Evolutionary conservation across 2,797 vertebrate genomes (phyloP), one percentile per base, ranked within the genome.

Genomic region (Tapirus indicus): DNA sequence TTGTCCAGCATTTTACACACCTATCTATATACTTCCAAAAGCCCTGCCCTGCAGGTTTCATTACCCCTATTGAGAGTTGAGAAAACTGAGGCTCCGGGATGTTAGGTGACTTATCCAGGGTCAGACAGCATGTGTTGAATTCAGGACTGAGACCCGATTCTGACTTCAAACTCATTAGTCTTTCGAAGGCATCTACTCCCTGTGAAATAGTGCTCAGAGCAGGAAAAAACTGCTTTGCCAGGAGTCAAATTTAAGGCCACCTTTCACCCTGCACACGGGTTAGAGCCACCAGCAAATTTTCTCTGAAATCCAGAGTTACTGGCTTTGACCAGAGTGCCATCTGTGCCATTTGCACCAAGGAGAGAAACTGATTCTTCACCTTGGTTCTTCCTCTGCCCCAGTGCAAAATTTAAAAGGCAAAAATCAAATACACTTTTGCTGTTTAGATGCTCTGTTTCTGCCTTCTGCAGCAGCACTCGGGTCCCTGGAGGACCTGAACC

Each of bases 401-500:
- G 6, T 60, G 69, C 74, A 94, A 97, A 95, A 87, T 89, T 86
- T 91, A 94, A 92, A 94, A 97, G 88, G 94, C 85, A 92, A 96
- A 98, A 97, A 75, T 84, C 60, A 95, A 94, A 94, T 86, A 94
- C 79, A 87, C 78, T 75, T 91, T 94, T 72, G 49, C 82, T 87
- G 38, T 95, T 93, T 68, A 77, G 93, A 91, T 84, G 80, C 35
- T 85, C 75, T 20, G 11, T 75, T 91, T 96, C 62, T 96, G 89
- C 89, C 92, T 96, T 83, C 96, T 94, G 87, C 66, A 87, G 69
- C 77, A 69, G 83, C 62, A 69, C 54, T 98, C 2, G n/a, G 78
- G 84, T 0, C 62, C 77, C 89, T 1, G 69, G 96, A 95, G 89
- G 74, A 78, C 96, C 82, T 90, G 95, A 97, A 62, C 49, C 85